phyloP scores from a whole-genome alignment of 2,888 invertebrate genomes.

The Leucozona laternaria region DNA sequence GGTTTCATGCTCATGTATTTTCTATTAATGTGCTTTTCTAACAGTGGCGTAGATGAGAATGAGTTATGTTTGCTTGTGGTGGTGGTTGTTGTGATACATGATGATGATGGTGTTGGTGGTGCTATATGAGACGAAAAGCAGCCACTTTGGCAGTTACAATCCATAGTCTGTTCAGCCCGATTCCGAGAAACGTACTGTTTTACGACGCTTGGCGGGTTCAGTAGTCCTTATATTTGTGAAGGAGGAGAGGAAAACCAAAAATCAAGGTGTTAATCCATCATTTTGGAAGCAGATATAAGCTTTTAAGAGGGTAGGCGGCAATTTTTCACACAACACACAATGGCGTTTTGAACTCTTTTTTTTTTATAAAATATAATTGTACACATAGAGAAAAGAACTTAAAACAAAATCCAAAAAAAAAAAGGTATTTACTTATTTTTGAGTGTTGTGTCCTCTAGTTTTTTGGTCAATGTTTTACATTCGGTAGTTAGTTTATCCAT shows the following conservation, averaged over 20 bases:
- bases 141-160: constrained; percentile 69
- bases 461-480: constrained; percentile 94
- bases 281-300: constrained; percentile 66
- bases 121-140: constrained; percentile 60
- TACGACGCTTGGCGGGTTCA: constrained; percentile 72
- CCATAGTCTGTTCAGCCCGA: constrained; percentile 57
- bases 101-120: constrained; percentile 58
- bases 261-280: constrained; percentile 77
- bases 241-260: constrained; percentile 77
- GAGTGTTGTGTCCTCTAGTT: constrained; percentile 94
- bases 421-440: constrained; percentile 90
- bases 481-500: constrained; percentile 95
- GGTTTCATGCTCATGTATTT: constrained; percentile 66
- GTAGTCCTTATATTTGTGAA: constrained; percentile 59
- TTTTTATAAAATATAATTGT: constrained; percentile 5
- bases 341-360: constrained; percentile 16
- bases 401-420: constrained; percentile 28
- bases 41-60: constrained; percentile 71
- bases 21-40: constrained; percentile 71
- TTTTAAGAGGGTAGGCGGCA: constrained; percentile 49
- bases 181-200: constrained; percentile 77
- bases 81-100: constrained; percentile 52
- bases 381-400: constrained; percentile 17
- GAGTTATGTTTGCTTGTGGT: constrained; percentile 61
- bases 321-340: constrained; percentile 48